Percentiles rank a stretch among this genome's conserved stretches.
Conservation (phyloP, 2,113 vertebrate species). For the Cepphus grylle region DNA sequence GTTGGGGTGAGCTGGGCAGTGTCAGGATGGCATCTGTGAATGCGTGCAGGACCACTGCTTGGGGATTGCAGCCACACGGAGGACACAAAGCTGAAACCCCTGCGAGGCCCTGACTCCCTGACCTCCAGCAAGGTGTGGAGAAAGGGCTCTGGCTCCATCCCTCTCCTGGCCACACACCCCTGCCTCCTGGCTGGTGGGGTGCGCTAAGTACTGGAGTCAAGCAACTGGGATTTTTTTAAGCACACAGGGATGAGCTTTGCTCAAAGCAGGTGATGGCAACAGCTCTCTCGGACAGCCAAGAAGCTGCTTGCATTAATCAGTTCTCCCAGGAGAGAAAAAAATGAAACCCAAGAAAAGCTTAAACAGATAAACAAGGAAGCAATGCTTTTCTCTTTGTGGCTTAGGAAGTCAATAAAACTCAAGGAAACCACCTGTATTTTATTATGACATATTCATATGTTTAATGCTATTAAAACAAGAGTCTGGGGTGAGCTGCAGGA, state of each 20-base stretch:
- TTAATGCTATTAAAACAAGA: neutral
- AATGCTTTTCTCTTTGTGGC: neutral
- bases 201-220: neutral
- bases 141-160: neutral
- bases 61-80: accelerated
- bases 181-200: accelerated
- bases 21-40: neutral
- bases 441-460: neutral
- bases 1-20: neutral
- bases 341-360: neutral
- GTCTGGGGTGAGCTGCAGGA: constrained; percentile 4
- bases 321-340: neutral
- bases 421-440: constrained; percentile 32
- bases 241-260: neutral
- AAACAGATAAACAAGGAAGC: neutral
- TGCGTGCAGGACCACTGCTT: neutral
- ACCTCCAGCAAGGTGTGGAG: neutral
- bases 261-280: neutral
- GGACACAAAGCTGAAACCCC: neutral
- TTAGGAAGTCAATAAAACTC: neutral
- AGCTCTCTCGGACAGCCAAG: neutral
- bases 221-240: neutral
- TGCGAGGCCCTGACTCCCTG: accelerated
- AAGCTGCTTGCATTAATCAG: neutral
- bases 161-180: neutral